phyloP scores from a whole-genome alignment of 2,113 vertebrate genomes.

The Muscicapa adusta region DNA sequence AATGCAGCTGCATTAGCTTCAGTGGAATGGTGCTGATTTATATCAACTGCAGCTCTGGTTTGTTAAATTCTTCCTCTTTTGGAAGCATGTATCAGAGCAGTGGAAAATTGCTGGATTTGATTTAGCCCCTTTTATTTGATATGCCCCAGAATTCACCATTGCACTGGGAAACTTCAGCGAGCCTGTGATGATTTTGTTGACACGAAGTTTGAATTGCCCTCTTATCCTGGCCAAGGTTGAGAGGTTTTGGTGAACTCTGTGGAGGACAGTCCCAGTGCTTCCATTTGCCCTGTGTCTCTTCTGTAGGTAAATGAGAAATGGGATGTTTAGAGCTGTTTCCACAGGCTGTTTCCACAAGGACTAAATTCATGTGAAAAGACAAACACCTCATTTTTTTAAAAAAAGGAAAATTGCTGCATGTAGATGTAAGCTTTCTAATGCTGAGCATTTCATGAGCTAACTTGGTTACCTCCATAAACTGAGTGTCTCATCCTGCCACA shows the following conservation, averaged over 20 bases:
- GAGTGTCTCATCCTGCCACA: background rate
- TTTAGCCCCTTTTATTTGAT: background rate
- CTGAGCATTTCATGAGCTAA: background rate
- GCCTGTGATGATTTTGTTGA: background rate
- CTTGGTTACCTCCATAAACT: background rate
- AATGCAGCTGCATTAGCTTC: constrained; percentile 3
- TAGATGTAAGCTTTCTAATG: background rate
- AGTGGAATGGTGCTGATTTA: constrained; percentile 13
- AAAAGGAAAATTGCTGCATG: background rate
- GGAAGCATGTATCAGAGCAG: background rate
- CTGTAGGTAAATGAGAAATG: background rate
- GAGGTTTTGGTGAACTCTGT: background rate
- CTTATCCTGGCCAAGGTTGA: background rate
- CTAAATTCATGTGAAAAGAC: background rate
- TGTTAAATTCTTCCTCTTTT: constrained; percentile 25
- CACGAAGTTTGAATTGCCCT: background rate
- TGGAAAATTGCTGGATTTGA: constrained; percentile 10
- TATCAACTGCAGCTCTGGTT: background rate
- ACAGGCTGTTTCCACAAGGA: background rate
- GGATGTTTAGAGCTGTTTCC: background rate
- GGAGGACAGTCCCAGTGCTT: background rate
- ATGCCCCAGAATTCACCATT: background rate
- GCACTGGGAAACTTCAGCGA: background rate
- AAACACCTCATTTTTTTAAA: background rate
- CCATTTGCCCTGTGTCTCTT: background rate